phyloP scores from a whole-genome alignment of 2,797 vertebrate genomes.

The Lepidocolaptes lacrymiger region DNA sequence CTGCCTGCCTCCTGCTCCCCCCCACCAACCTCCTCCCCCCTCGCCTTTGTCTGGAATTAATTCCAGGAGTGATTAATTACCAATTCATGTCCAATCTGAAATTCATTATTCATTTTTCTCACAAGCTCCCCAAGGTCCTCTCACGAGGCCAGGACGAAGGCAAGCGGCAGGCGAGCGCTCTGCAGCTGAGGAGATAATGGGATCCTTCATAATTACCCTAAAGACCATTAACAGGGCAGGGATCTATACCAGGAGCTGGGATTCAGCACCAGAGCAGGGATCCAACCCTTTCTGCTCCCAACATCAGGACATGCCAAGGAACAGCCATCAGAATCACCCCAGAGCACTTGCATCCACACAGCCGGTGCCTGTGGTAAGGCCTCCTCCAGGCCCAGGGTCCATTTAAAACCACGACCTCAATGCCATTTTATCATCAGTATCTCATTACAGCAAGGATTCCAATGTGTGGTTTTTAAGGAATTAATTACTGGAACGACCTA shows the following conservation, averaged over 20 bases:
- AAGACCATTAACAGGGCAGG: slow-evolving; percentile 64
- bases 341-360: not conserved
- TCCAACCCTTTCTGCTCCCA: not conserved
- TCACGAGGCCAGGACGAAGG: slow-evolving; percentile 48
- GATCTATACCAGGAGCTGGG: not conserved
- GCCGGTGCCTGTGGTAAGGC: not conserved
- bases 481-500: slow-evolving; percentile 61
- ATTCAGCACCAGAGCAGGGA: not conserved
- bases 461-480: slow-evolving; percentile 25
- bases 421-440: not conserved
- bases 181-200: slow-evolving; percentile 66
- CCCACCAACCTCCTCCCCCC: not conserved
- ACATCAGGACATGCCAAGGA: not conserved
- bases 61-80: slow-evolving; percentile 77
- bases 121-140: slow-evolving; percentile 64
- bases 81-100: slow-evolving; percentile 72
- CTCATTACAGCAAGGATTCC: not conserved
- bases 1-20: not conserved
- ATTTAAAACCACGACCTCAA: not conserved
- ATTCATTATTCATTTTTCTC: slow-evolving; percentile 75
- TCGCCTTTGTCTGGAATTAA: slow-evolving; percentile 66
- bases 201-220: slow-evolving; percentile 73
- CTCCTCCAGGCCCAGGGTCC: fast-evolving
- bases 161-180: not conserved
- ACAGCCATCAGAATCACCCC: not conserved